Conservation (phyloP, 2,888 invertebrate species). For the Prosapia bicincta region DNA sequence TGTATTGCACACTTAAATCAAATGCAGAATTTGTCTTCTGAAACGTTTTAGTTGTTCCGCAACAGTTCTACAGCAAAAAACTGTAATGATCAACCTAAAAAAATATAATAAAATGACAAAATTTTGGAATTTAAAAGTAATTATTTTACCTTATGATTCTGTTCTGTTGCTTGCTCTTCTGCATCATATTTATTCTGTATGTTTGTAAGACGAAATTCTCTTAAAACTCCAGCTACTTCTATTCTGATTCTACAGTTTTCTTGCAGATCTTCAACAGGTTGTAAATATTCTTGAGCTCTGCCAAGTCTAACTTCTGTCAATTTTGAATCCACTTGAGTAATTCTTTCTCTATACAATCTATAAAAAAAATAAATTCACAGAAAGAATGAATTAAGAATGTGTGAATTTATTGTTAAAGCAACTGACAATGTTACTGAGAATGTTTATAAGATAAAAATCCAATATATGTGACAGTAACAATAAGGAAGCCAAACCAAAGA, state of each 20-base stretch:
- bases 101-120: no score
- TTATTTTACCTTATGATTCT: constrained; percentile 83
- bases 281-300: constrained; percentile 82
- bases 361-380: constrained; percentile 21
- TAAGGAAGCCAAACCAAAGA: no score
- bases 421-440: no score
- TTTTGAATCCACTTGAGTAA: constrained; percentile 79
- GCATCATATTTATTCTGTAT: constrained; percentile 82
- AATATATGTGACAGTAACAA: no score
- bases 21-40: no score
- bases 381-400: neutral
- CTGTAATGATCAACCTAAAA: no score
- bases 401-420: no score
- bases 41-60: no score
- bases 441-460: no score
- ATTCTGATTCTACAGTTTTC: constrained; percentile 81
- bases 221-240: constrained; percentile 86
- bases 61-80: no score
- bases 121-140: no score
- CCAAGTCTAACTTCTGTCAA: constrained; percentile 82
- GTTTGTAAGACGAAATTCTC: constrained; percentile 74
- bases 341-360: constrained; percentile 75
- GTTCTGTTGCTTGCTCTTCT: constrained; percentile 83
- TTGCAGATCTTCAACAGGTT: constrained; percentile 78
- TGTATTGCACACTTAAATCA: no score